These are phyloP conservation scores for Pangasianodon gigas DNA, from an alignment of 2,113 vertebrate species.

Conservation along the genomic window DNA sequence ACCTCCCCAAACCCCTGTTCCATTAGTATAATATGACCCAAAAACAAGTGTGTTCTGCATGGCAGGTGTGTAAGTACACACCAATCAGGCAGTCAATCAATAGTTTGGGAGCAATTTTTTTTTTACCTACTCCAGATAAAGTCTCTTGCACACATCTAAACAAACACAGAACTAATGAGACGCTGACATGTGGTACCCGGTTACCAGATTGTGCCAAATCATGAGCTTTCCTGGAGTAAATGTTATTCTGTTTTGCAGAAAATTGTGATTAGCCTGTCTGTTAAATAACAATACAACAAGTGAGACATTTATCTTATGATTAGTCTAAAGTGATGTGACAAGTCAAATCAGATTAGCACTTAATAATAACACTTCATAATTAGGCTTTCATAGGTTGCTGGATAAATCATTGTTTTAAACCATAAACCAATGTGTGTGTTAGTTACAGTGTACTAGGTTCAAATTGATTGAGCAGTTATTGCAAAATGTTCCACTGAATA, in stretches of 20 bases:
- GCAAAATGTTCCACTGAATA: not conserved
- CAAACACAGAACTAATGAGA: not conserved
- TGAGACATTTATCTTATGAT: not conserved
- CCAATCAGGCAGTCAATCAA: not conserved
- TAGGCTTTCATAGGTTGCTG: not conserved
- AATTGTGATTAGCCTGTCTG: not conserved
- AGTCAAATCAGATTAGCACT: not conserved
- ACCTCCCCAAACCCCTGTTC: not conserved
- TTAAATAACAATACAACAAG: not conserved
- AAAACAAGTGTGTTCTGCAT: not conserved
- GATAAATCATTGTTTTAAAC: not conserved
- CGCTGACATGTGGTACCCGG: too few relatives aligned
- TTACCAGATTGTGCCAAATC: too few relatives aligned
- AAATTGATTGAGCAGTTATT: not conserved
- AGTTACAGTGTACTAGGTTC: not conserved
- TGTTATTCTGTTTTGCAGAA: not conserved
- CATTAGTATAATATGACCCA: conserved; percentile 17
- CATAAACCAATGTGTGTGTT: not conserved
- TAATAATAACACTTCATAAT: not conserved
- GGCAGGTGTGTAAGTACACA: not conserved
- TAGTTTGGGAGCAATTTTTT: not conserved
- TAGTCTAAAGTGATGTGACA: not conserved
- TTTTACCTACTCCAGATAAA: not conserved
- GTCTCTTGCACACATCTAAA: not conserved
- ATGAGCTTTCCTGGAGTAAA: too few relatives aligned